Evolutionary conservation across 1,140 invertebrate species (phyloP), one percentile per base, ranked within the genome.

Genomic region (Belonocnema kinseyi): DNA sequence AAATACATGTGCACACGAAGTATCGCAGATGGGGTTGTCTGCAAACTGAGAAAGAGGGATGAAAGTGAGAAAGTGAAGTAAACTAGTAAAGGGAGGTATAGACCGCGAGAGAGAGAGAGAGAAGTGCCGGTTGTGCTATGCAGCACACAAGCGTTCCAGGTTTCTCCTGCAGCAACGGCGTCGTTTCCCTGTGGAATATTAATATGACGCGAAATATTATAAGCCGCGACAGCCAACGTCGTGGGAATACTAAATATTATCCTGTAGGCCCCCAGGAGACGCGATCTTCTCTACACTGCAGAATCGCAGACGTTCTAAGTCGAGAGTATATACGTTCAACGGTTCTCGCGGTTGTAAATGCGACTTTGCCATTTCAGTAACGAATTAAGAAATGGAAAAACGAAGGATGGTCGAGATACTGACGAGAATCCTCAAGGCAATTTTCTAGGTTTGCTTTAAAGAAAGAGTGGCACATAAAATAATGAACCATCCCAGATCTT

Each of bases 151-250:
- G 74, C 71, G 80, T 79, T 72, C 56, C 77, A 72, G 76, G 77
- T 79, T 80, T 79, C 81, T 81, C 77, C 70, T 82, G 77, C 84
- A 85, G 81, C 76, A 77, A 81, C 74, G 72, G 76, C 66, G 76
- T 76, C 74, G 83, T 84, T 86, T 90, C 88, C 86, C 88, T 83
- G 83, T 88, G 87, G 90, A 91, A 91, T 91, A 91, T 91, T 91
- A 91, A 91, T 91, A 90, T 89, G 88, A 90, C 89, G 90, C 89
- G 87, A 90, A 91, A 91, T 91, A 91, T 91, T 90, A 91, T 91
- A 90, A 91, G 88, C 89, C 89, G 83, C 89, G 89, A 91, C 88
- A 90, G 88, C 80, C 75, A 76, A 87, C 89, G 86, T 84, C 80
- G 73, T 80, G 87, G 89, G 89, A 90, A 91, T 91, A 90, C 89